phyloP scores from a whole-genome alignment of 1,140 invertebrate species.

The Pemphigus obesinymphae region DNA sequence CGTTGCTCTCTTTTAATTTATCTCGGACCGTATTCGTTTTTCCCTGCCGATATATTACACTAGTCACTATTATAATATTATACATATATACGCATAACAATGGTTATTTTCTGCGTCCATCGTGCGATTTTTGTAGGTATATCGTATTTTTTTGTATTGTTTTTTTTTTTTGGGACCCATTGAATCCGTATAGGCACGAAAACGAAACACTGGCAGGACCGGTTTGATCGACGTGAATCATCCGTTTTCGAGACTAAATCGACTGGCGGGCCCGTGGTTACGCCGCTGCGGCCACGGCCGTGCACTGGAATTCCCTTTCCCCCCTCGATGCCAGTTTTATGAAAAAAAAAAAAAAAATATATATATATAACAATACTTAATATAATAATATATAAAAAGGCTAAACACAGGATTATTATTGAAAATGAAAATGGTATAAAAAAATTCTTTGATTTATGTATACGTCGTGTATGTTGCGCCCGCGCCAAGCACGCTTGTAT shows the following conservation, averaged over 20 bases:
- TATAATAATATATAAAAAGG: background rate
- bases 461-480: too few species aligned
- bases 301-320: background rate
- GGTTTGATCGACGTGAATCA: conserved; percentile 28
- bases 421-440: background rate
- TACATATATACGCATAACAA: background rate
- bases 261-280: background rate
- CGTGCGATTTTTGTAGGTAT: background rate
- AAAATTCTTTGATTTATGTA: conserved; percentile 30
- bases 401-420: too few species aligned
- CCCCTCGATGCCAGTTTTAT: background rate
- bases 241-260: conserved; percentile 3
- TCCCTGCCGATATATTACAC: background rate
- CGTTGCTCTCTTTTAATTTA: conserved; percentile 40
- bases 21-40: background rate
- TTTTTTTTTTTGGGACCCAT: conserved; percentile 24
- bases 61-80: background rate
- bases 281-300: background rate
- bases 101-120: background rate
- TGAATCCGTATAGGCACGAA: background rate
- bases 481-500: background rate
- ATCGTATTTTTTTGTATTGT: too few species aligned
- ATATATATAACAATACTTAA: background rate
- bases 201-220: conserved; percentile 18
- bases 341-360: background rate